Evolutionary conservation across 2,888 invertebrate species (phyloP), one percentile per base, ranked within the genome.

Genomic region (Apomyelois bistriatella): DNA sequence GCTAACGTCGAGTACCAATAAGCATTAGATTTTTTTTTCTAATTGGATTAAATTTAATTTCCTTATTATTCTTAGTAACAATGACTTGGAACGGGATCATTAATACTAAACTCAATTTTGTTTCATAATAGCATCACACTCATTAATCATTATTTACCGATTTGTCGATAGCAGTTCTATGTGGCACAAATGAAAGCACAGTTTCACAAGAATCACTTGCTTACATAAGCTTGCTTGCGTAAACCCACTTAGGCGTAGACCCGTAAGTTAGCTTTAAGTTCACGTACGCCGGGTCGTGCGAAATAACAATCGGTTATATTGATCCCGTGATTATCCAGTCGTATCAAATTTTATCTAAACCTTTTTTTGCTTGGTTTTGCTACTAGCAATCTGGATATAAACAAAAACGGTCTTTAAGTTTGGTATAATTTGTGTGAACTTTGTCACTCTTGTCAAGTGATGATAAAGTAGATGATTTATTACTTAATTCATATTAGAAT

Each of bases 151-250:
- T 66, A 69, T 76, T 46, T 74, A 74, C 68, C 62, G 74, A 78
- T 79, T 79, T 73, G 72, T 71, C 68, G 74, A 76, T 70, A 71
- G 59, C 59, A 65, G 64, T 59, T 68, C 64, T 69, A 70, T 76
- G 75, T 76, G 78, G 74, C 67, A 66, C 67, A 65, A 75, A 76
- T 74, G 78, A 83, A 87, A 85, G 81, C 82, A 76, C 60, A 63
- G 78, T 86, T 87, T 83, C 87, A 79, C 82, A 87, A 87, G 80
- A 77, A 81, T 75, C 76, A 72, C 75, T 76, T 74, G 75, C 80
- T 90, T 90, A 88, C 82, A 83, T 88, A 88, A 87, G 76, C 66
- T 66, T 62, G 68, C 78, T 88, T 87, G 82, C 86, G 85, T 80
- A 85, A 80, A 73, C 62, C 72, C 72, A 81, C 83, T 85, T 83